These are phyloP conservation scores for Orthosia cruda DNA, from an alignment of 2,888 invertebrate species.

Conservation along the genomic window DNA sequence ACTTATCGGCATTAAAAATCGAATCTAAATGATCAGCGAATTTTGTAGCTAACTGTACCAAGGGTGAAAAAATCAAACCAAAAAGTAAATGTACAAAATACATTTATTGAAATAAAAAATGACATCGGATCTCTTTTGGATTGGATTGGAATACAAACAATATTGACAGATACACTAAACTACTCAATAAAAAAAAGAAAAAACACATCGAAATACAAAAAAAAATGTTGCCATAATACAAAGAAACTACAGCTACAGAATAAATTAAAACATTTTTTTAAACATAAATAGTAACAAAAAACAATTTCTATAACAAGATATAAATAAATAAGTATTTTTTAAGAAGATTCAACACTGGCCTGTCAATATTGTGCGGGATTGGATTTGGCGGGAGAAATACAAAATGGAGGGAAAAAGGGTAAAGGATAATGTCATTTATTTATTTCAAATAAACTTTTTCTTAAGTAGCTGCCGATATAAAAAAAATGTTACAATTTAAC, in stretches of 20 bases:
- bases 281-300: conserved; percentile 90
- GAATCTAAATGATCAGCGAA: background rate
- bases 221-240: conserved; percentile 85
- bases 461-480: conserved; percentile 91
- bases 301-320: conserved; percentile 88
- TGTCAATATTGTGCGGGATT: conserved; percentile 90
- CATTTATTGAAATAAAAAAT: conserved; percentile 92
- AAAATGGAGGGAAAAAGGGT: conserved; percentile 64
- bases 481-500: conserved; percentile 87
- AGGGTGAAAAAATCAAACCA: conserved; percentile 77
- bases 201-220: conserved; percentile 81
- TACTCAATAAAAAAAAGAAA: conserved; percentile 81
- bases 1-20: background rate
- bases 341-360: conserved; percentile 91
- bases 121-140: conserved; percentile 88
- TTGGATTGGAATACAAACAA: conserved; percentile 89
- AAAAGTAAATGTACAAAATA: conserved; percentile 81
- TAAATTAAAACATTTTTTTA: conserved; percentile 89
- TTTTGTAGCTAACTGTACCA: background rate
- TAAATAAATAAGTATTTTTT: conserved; percentile 88
- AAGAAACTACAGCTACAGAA: conserved; percentile 84
- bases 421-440: conserved; percentile 87
- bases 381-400: conserved; percentile 71
- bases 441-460: conserved; percentile 89
- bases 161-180: conserved; percentile 90